These are phyloP conservation scores for Sipha flava DNA, from an alignment of 1,140 invertebrate species.

Conservation along the genomic window DNA sequence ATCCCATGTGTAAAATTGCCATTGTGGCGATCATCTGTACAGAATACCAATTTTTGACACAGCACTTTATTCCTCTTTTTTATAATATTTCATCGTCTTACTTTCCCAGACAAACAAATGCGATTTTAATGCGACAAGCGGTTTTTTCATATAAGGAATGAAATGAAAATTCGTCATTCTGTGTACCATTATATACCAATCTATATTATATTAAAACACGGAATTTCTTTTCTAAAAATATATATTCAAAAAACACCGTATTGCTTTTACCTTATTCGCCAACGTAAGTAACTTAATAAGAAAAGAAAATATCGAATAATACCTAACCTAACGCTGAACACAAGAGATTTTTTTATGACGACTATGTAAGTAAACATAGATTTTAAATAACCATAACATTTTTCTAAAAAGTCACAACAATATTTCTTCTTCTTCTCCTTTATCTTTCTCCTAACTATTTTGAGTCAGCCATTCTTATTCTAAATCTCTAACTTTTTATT, in stretches of 20 bases:
- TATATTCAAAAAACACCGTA: conserved; percentile 1
- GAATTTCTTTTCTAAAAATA: neutral
- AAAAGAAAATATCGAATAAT: neutral
- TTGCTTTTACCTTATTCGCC: neutral
- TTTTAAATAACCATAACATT: too few species aligned
- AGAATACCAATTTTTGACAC: neutral
- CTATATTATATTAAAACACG: neutral
- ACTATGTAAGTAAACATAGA: neutral
- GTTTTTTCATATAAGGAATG: neutral
- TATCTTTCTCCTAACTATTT: too few species aligned
- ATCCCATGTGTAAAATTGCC: neutral
- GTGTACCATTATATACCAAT: neutral
- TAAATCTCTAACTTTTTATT: too few species aligned
- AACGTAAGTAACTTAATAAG: neutral
- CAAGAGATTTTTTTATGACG: neutral
- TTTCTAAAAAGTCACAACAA: too few species aligned
- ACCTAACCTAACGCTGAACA: neutral
- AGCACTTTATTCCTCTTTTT: neutral
- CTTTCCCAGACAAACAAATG: neutral
- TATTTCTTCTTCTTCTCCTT: too few species aligned
- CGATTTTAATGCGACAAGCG: conserved; percentile 15
- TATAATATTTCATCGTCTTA: neutral
- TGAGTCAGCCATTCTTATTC: too few species aligned
- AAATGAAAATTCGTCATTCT: neutral
- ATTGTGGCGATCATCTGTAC: neutral